Evolutionary conservation across 2,888 invertebrate species (phyloP).

Genomic region (Tuberolachnus salignus): DNA sequence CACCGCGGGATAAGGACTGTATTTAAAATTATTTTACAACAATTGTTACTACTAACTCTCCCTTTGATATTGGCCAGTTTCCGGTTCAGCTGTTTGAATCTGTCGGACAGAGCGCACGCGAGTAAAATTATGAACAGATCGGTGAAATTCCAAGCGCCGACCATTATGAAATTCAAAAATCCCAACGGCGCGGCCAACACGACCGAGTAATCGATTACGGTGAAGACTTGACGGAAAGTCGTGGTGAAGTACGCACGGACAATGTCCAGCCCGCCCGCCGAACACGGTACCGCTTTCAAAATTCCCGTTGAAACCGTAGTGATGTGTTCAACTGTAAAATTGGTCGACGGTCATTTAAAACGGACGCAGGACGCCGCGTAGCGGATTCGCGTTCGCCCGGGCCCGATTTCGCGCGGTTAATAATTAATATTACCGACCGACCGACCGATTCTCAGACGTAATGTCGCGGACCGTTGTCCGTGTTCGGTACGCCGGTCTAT

Average conservation of each 20-base stretch:
- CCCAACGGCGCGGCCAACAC: slow-evolving; percentile 57
- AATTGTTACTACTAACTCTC: slow-evolving; percentile 62
- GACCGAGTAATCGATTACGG: slow-evolving; percentile 57
- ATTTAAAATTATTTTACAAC: too few species aligned
- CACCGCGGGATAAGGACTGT: too few species aligned
- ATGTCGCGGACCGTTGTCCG: too few species aligned
- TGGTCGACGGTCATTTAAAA: not conserved
- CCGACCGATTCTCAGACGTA: too few species aligned
- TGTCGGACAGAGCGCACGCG: slow-evolving; percentile 59
- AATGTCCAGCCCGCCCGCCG: slow-evolving; percentile 61
- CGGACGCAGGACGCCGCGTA: too few species aligned
- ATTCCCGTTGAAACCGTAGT: slow-evolving; percentile 69
- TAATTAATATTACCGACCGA: too few species aligned
- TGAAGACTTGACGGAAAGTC: slow-evolving; percentile 59
- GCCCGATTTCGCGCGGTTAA: too few species aligned
- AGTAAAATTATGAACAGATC: slow-evolving; percentile 61
- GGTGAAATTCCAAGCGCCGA: slow-evolving; percentile 61
- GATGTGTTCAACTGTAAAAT: slow-evolving; percentile 68
- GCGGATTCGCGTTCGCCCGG: too few species aligned
- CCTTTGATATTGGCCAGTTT: slow-evolving; percentile 65
- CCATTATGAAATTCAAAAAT: slow-evolving; percentile 58
- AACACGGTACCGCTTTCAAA: slow-evolving; percentile 65
- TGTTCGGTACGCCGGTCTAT: too few species aligned
- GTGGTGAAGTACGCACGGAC: slow-evolving; percentile 62
- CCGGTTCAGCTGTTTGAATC: slow-evolving; percentile 62